Evolutionary conservation across 2,888 invertebrate genomes (phyloP).

Genomic region (Sericinus montela): DNA sequence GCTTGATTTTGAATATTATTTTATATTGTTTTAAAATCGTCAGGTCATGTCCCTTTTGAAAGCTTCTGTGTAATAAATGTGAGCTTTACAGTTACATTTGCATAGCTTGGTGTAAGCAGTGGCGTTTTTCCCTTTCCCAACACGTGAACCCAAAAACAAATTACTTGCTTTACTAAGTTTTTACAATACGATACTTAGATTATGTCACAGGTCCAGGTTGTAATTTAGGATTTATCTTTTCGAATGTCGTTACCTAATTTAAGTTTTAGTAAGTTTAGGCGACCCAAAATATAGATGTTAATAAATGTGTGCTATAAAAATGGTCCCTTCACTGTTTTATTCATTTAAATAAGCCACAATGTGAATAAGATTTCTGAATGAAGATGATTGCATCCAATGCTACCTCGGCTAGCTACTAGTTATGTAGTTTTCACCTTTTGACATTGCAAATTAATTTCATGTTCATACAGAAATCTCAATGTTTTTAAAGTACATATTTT

Average conservation of each 20-base stretch:
- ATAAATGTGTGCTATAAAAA: conserved; percentile 67
- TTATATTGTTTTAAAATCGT: conserved; percentile 19
- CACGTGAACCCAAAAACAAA: conserved; percentile 48
- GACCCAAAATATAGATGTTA: conserved; percentile 59
- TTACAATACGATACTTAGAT: conserved; percentile 43
- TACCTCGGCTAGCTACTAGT: conserved; percentile 3
- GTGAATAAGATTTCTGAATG: conserved; percentile 44
- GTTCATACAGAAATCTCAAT: conserved; percentile 48
- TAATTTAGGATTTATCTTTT: conserved; percentile 67
- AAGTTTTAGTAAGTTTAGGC: conserved; percentile 63
- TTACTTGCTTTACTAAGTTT: conserved; percentile 56
- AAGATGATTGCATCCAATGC: conserved; percentile 38
- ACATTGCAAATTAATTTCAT: conserved; percentile 25
- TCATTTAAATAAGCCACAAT: conserved; percentile 48
- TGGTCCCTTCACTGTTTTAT: conserved; percentile 46
- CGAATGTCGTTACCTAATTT: conserved; percentile 68
- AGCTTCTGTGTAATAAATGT: conserved; percentile 34
- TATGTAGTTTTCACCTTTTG: background rate
- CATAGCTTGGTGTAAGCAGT: conserved; percentile 62
- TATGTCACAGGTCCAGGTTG: conserved; percentile 75
- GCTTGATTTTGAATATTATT: conserved; percentile 20
- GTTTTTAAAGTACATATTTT: conserved; percentile 75
- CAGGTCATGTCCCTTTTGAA: conserved; percentile 37
- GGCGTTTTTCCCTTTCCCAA: conserved; percentile 45
- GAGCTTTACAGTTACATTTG: conserved; percentile 53